phyloP scores from a whole-genome alignment of 2,797 vertebrate genomes.

The Ibycter americanus region DNA sequence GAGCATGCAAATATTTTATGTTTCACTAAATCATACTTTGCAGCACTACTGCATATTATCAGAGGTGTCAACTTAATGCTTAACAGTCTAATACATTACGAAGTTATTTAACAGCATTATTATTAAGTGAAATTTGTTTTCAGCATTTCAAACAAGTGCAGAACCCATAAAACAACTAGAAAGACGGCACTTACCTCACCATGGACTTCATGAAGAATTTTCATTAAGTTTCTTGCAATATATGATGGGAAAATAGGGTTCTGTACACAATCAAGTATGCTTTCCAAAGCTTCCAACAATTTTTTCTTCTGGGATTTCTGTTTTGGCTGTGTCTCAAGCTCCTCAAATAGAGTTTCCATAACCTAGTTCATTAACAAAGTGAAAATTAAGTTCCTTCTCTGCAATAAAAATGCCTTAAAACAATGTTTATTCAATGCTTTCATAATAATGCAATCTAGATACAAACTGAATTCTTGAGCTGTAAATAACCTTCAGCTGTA shows the following conservation, averaged over 20 bases:
- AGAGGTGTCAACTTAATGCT: neutral
- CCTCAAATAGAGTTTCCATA: conserved; percentile 79
- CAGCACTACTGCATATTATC: neutral
- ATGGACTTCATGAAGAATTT: conserved; percentile 78
- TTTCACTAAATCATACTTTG: neutral
- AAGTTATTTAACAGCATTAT: neutral
- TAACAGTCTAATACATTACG: neutral
- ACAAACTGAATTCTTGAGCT: neutral
- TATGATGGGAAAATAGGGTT: conserved; percentile 83
- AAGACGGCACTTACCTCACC: conserved; percentile 79
- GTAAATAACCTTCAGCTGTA: neutral
- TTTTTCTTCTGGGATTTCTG: conserved; percentile 73
- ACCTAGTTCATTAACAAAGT: conserved; percentile 72
- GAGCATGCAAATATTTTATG: neutral
- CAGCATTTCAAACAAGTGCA: neutral
- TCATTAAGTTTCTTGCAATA: conserved; percentile 79
- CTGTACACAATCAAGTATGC: conserved; percentile 78
- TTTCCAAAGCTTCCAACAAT: conserved; percentile 75
- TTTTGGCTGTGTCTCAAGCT: conserved; percentile 61
- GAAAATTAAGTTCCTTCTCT: neutral
- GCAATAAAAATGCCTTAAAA: neutral
- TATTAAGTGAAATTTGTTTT: neutral
- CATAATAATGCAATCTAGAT: neutral
- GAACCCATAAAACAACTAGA: neutral
- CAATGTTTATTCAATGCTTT: neutral